Evolutionary conservation across 2,797 vertebrate species (phyloP).

Genomic region (Ptychadena robeensis): DNA sequence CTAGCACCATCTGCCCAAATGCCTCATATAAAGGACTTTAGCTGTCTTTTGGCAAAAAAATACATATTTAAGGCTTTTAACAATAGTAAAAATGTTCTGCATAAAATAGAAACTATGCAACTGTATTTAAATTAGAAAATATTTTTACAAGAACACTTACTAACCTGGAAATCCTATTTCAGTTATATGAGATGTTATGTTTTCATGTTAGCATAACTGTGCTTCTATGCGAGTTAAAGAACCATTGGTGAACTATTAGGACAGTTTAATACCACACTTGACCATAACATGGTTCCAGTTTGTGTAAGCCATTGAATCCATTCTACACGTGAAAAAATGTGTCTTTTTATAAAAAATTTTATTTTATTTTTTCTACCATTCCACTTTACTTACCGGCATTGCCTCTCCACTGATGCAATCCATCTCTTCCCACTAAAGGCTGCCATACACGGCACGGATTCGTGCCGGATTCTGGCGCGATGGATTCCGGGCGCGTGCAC

Average conservation of each 20-base stretch:
- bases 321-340: too few relatives aligned
- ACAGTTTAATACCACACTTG: neutral
- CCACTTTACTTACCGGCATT: too few relatives aligned
- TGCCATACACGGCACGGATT: too few relatives aligned
- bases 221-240: neutral
- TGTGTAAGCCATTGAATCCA: too few relatives aligned
- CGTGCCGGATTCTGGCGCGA: too few relatives aligned
- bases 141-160: constrained; percentile 50
- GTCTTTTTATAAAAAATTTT: too few relatives aligned
- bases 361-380: too few relatives aligned
- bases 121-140: constrained; percentile 38
- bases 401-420: too few relatives aligned
- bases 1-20: constrained; percentile 52
- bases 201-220: constrained; percentile 30
- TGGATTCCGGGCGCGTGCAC: too few relatives aligned
- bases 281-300: neutral
- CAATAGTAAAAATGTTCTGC: constrained; percentile 56
- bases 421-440: too few relatives aligned
- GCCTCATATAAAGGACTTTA: constrained; percentile 52
- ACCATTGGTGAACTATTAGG: neutral
- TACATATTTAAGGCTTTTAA: constrained; percentile 54
- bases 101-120: constrained; percentile 43
- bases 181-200: constrained; percentile 24
- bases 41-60: constrained; percentile 55
- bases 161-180: constrained; percentile 39